Conservation (phyloP, 2,797 vertebrate genomes). For the Hydrophis major region DNA sequence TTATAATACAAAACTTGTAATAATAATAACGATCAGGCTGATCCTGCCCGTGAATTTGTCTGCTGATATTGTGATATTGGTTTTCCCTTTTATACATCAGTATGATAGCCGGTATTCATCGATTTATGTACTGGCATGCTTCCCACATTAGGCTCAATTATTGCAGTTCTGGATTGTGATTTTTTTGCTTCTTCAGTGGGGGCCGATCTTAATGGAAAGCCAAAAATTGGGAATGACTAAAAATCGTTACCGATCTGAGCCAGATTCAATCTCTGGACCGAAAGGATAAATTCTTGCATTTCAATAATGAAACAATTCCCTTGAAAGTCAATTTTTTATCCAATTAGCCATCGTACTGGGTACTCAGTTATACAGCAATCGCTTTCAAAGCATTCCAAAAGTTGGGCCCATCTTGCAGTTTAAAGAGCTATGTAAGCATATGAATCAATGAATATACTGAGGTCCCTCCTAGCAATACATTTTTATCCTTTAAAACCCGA, state of each 20-base stretch:
- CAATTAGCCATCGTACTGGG: slow-evolving; percentile 36
- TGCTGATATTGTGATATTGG: slow-evolving; percentile 14
- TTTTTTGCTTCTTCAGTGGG: not conserved
- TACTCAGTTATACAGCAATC: slow-evolving; percentile 26
- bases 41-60: not conserved
- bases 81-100: slow-evolving; percentile 24
- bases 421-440: slow-evolving; percentile 46
- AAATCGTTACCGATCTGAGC: slow-evolving; percentile 4
- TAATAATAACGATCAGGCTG: not conserved
- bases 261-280: not conserved
- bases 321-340: slow-evolving; percentile 15
- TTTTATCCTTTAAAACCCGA: slow-evolving; percentile 48
- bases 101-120: not conserved
- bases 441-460: slow-evolving; percentile 45
- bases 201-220: not conserved
- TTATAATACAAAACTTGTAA: not conserved
- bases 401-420: slow-evolving; percentile 28
- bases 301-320: not conserved
- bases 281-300: slow-evolving; percentile 3
- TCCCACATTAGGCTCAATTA: not conserved
- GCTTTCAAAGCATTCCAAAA: slow-evolving; percentile 34
- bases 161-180: not conserved
- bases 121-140: not conserved
- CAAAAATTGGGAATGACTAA: not conserved
- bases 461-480: slow-evolving; percentile 42